A percentile compares a stretch with the other conserved stretches of the same genome.
These are phyloP conservation scores for Eciton burchellii DNA, from an alignment of 1,140 invertebrate species.

Conservation along the genomic window DNA sequence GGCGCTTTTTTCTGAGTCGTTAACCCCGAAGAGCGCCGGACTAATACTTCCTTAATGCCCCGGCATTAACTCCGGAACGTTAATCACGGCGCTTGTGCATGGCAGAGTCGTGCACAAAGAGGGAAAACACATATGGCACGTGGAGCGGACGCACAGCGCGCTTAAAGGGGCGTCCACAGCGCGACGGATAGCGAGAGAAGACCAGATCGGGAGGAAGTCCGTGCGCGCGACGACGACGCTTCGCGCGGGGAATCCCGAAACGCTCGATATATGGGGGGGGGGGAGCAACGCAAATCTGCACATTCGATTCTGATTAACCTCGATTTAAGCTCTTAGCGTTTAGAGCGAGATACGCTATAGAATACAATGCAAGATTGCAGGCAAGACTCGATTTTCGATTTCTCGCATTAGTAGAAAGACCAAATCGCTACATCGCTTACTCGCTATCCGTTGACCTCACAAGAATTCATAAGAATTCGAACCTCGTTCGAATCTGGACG, in stretches of 20 bases:
- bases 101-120: neutral
- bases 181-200: neutral
- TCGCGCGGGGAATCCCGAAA: neutral
- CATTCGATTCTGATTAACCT: too few relatives aligned
- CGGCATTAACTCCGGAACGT: conserved; percentile 65
- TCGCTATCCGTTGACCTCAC: too few relatives aligned
- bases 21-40: conserved; percentile 48
- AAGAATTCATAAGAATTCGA: too few relatives aligned
- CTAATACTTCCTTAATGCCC: conserved; percentile 66
- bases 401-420: too few relatives aligned
- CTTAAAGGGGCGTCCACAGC: conserved; percentile 1
- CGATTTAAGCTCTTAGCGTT: too few relatives aligned
- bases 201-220: conserved; percentile 10
- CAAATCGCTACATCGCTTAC: too few relatives aligned
- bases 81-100: conserved; percentile 57
- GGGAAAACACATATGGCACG: conserved; percentile 22
- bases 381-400: too few relatives aligned
- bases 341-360: neutral
- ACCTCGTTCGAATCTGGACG: neutral
- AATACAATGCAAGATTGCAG: too few relatives aligned
- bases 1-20: conserved; percentile 49
- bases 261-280: neutral
- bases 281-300: too few relatives aligned
- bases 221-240: neutral
- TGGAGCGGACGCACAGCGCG: neutral